Conservation (phyloP, 92 coral and sea anemone genomes). For the Palythoa grandis region DNA sequence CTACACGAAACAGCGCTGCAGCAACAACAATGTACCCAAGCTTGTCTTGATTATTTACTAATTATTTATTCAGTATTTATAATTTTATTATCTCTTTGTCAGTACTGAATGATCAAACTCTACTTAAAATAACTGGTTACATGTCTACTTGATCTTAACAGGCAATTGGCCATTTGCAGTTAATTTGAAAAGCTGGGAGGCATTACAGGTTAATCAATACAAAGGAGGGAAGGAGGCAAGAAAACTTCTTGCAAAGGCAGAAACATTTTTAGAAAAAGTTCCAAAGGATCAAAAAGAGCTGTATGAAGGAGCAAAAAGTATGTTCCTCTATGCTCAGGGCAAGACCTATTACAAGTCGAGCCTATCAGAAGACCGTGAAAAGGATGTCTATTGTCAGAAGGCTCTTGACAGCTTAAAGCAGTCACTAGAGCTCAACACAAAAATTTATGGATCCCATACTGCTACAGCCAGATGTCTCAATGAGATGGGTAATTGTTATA, state of each 20-base stretch:
- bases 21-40: no score
- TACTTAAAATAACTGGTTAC: neutral
- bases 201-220: slow-evolving; percentile 53
- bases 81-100: neutral
- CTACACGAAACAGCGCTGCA: no score
- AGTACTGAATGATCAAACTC: neutral
- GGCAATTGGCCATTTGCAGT: slow-evolving; percentile 58
- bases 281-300: slow-evolving; percentile 29
- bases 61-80: no score
- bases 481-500: slow-evolving; percentile 68
- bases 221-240: slow-evolving; percentile 54
- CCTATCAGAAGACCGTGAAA: neutral
- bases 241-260: slow-evolving; percentile 56
- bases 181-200: slow-evolving; percentile 71
- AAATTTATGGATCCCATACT: slow-evolving; percentile 22
- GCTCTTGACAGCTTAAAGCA: slow-evolving; percentile 39
- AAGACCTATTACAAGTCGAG: slow-evolving; percentile 43
- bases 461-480: slow-evolving; percentile 61
- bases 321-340: slow-evolving; percentile 46
- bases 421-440: slow-evolving; percentile 38
- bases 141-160: neutral
- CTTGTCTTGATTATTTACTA: no score
- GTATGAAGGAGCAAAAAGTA: slow-evolving; percentile 45
- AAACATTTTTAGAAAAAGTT: slow-evolving; percentile 40
- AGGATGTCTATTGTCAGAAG: neutral